A percentile compares a stretch with the other conserved stretches of the same genome.
phyloP scores from a whole-genome alignment of 2,888 invertebrate genomes.

The Dexiosoma caninum region DNA sequence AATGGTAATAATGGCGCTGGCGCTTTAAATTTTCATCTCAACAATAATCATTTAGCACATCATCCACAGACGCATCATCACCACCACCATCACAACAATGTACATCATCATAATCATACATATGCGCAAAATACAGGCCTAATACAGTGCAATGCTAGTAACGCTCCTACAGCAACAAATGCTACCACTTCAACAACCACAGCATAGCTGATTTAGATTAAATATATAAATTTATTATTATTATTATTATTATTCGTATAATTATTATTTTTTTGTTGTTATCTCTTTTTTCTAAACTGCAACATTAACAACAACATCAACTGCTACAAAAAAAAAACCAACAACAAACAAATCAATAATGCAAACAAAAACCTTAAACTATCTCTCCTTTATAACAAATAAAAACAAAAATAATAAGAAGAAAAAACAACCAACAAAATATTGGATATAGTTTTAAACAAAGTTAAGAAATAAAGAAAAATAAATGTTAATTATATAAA shows the following conservation, averaged over 20 bases:
- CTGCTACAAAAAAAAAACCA: constrained; percentile 65
- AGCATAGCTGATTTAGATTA: constrained; percentile 73
- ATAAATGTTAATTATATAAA: constrained; percentile 61
- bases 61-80: constrained; percentile 69
- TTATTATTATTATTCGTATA: constrained; percentile 58
- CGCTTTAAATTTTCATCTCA: constrained; percentile 75
- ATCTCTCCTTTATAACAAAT: constrained; percentile 62
- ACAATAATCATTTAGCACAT: constrained; percentile 70
- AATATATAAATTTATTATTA: constrained; percentile 54
- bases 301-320: constrained; percentile 53
- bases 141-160: constrained; percentile 77
- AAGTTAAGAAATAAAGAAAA: constrained; percentile 59
- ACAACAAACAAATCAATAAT: constrained; percentile 46
- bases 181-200: constrained; percentile 72
- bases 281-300: constrained; percentile 46
- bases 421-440: constrained; percentile 45
- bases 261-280: constrained; percentile 54
- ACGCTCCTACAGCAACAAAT: constrained; percentile 68
- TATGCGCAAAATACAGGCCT: constrained; percentile 73
- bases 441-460: constrained; percentile 51
- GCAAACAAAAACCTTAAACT: constrained; percentile 62
- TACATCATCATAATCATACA: constrained; percentile 59
- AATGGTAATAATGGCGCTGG: constrained; percentile 70
- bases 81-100: constrained; percentile 66
- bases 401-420: constrained; percentile 51